phyloP scores from a whole-genome alignment of 2,888 invertebrate genomes.

The Stenoptilia bipunctidactyla region DNA sequence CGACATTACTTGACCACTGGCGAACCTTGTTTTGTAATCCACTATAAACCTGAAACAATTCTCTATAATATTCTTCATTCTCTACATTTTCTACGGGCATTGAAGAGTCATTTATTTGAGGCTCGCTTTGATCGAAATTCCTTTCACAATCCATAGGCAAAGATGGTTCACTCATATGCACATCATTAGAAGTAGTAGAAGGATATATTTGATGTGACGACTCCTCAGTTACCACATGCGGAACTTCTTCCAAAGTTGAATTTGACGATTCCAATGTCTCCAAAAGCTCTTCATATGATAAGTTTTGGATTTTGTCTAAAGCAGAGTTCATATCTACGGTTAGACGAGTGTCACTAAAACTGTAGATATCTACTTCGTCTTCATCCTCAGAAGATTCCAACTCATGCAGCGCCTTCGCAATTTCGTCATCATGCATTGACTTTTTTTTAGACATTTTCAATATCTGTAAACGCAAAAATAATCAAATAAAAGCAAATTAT shows the following conservation, averaged over 20 bases:
- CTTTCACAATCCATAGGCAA: no score
- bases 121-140: no score
- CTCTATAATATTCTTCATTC: constrained; percentile 9
- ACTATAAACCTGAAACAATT: constrained; percentile 8
- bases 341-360: constrained; percentile 8
- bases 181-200: no score
- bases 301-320: constrained; percentile 6
- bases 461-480: no score
- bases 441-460: no score
- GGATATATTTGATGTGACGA: no score
- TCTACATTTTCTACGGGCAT: constrained; percentile 6
- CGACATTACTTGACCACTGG: constrained; percentile 3
- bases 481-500: no score
- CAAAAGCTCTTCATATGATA: constrained; percentile 5
- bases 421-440: no score
- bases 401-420: constrained; percentile 4
- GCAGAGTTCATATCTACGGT: constrained; percentile 5
- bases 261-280: no score
- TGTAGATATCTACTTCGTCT: constrained; percentile 7
- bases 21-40: constrained; percentile 4
- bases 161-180: no score
- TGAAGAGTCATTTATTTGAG: background rate
- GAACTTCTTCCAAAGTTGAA: no score
- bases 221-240: no score
- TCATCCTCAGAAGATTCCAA: constrained; percentile 8